These are phyloP conservation scores for Calliphora vomitoria DNA, from an alignment of 2,888 invertebrate genomes.

Conservation along the genomic window DNA sequence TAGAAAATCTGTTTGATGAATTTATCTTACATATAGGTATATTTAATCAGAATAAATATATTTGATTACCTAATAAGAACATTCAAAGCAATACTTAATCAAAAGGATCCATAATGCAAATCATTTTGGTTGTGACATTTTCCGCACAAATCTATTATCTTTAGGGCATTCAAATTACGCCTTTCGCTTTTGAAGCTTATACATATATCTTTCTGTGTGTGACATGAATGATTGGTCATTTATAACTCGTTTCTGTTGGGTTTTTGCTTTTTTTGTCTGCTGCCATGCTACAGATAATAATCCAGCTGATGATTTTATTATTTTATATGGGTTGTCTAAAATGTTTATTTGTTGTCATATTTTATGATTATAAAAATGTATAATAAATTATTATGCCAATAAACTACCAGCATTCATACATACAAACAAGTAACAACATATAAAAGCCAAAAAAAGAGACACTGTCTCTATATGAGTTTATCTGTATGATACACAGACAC, in stretches of 20 bases:
- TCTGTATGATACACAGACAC: conserved; percentile 4
- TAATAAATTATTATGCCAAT: conserved; percentile 56
- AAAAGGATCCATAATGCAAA: too few species aligned
- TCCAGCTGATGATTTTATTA: conserved; percentile 72
- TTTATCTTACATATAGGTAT: too few species aligned
- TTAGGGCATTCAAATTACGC: too few species aligned
- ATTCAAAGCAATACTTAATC: too few species aligned
- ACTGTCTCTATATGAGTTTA: conserved; percentile 30
- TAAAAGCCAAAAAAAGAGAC: not conserved
- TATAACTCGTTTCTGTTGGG: not conserved
- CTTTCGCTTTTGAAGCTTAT: too few species aligned
- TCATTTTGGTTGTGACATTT: too few species aligned
- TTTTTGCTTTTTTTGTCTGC: conserved; percentile 3
- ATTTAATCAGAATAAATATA: too few species aligned
- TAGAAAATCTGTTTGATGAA: too few species aligned
- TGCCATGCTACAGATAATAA: conserved; percentile 43
- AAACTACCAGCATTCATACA: not conserved
- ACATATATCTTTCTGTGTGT: not conserved
- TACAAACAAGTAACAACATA: not conserved
- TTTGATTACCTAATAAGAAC: too few species aligned
- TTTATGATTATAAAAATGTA: conserved; percentile 57
- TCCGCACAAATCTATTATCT: too few species aligned
- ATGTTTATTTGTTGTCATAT: conserved; percentile 50
- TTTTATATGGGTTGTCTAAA: conserved; percentile 54
- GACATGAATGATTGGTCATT: conserved; percentile 43